Base-by-base conservation (phyloP, 2,888 invertebrate genomes). In the Bellardia pandia region DNA sequence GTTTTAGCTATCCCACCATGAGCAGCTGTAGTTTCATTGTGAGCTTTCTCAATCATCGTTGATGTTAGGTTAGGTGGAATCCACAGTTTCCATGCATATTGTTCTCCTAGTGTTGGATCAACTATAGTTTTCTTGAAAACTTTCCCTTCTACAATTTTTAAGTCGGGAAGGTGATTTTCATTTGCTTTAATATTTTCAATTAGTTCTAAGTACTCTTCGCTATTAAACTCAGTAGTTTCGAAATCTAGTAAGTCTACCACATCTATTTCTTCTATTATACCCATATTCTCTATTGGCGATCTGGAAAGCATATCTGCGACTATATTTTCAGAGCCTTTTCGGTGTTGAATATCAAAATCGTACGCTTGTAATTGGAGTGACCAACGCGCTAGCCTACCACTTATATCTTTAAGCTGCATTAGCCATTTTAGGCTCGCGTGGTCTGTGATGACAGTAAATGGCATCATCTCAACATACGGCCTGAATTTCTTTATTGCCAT, bases 341-440 rank as follows among this genome's bases (percentile, higher is more conserved):
- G 40, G 7, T 81, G 80, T 4, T 58, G 42, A 7, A 81, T 77
- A 4, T 64, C 40, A 40, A 77, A 77, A 30, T 77, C 53, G n/a
- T 40, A 77, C 0, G 53, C 53, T 45, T 83, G 83, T 4, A 77
- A 14, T 14, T 71, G 69, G 0, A 84, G 33, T n/a, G 83, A 83
- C 71, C 83, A 83, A 3, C 83, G 23, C 2, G 76, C 76, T 14
- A 82, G 14, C 16, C 76, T 13, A 0, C 76, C 76, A 2, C 56
- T 76, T 4, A 83, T 8, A 13, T 77, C 69, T 45, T 83, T 83
- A 4, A 76, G 16, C 0, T 37, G 8, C 74, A 81, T 81, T 3
- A 81, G 45, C 74, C 81, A 75, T 30, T 81, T 74, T 1, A 75
- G 16, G 82, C 71, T 56, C n/a, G n/a, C n/a, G n/a, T n/a, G n/a